Evolutionary conservation across 2,888 invertebrate species (phyloP), one percentile per base, ranked within the genome.

Genomic region (Petrolisthes manimaculis): DNA sequence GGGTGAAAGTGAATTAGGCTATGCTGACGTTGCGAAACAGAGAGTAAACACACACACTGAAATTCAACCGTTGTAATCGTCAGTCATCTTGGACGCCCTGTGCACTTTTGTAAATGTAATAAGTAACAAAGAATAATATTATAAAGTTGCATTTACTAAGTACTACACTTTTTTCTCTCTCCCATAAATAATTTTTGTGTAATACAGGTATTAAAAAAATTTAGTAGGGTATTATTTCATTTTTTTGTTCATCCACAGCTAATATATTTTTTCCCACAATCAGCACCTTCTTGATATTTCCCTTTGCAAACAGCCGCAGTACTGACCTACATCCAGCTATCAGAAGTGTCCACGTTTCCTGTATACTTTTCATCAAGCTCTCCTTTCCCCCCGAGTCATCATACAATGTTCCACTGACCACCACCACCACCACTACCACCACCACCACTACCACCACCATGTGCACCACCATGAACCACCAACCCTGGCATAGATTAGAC

Each of bases 1-100:
- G n/a, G 67, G 81, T 81, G 81, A 81, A 81, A 81, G 81, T 81
- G 81, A 81, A 67, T 81, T 67, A 81, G 81, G 81, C 67, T 81
- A 81, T 61, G 61, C 81, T 81, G 61, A 81, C 81, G 67, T 81
- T 81, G 81, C 81, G 37, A 81, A 61, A 81, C 81, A 67, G 9
- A 55, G 67, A 67, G 81, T 81, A 81, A 81, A 81, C n/a, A 71
- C n/a, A n/a, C n/a, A n/a, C 81, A 67, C 81, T 24, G 81, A 81
- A 81, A 81, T 81, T 67, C 81, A 18, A 67, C 67, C 81, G 55
- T 18, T n/a, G 61, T 67, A 67, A 81, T 71, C n/a, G 71, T 71
- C 71, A 71, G 71, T 71, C 71, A 71, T 71, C 71, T n/a, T 18
- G 18, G 8, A n/a, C 9, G 71, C 71, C 9, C 71, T 18, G 77